Base-by-base conservation (phyloP, 1,140 invertebrate species). In the Sogatella furcifera region DNA sequence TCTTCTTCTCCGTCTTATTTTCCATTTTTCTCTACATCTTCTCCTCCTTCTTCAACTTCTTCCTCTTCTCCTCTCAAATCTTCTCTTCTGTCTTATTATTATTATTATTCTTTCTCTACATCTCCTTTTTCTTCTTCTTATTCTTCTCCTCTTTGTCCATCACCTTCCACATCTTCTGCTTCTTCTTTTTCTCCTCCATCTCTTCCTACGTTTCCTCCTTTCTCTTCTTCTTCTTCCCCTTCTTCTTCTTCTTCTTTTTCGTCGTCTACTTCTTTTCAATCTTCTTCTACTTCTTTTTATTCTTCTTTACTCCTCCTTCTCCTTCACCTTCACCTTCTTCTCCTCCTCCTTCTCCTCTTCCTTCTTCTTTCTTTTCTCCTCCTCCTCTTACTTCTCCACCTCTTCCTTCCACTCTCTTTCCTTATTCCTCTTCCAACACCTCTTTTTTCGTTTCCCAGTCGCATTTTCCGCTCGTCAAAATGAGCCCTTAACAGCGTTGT, bases 191-290 rank as follows among this genome's bases (percentile, higher is more conserved):
- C 17, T 44, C 9, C 17, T 44, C 9, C 43, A 4, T 60, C 44
- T 41, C 54, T 28, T 54, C 46, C 57, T 46, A 56, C 60, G 2
- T 61, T 19, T 17, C n/a, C 42, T 38, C 34, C 70, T 54, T 67
- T 52, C 70, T 70, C 44, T 67, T 69, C 53, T 19, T 21, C 65
- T 84, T 81, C n/a, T 84, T 83, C 42, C 85, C 82, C 15, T 78
- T 56, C 19, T 57, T 55, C 66, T 44, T 58, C 53, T 57, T 42
- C 34, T 60, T 60, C 55, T 34, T 62, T 24, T n/a, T 46, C 38
- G 49, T 11, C 56, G 62, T 62, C 34, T 31, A 46, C 28, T 62
- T 65, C 62, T 52, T 66, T 63, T 55, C 65, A 59, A 38, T 57
- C 68, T 65, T 68, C 71, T 65, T 74, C 73, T 59, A 72, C 68